These are phyloP conservation scores for Hormaphis cornu DNA, from an alignment of 1,140 invertebrate genomes.

Conservation along the genomic window DNA sequence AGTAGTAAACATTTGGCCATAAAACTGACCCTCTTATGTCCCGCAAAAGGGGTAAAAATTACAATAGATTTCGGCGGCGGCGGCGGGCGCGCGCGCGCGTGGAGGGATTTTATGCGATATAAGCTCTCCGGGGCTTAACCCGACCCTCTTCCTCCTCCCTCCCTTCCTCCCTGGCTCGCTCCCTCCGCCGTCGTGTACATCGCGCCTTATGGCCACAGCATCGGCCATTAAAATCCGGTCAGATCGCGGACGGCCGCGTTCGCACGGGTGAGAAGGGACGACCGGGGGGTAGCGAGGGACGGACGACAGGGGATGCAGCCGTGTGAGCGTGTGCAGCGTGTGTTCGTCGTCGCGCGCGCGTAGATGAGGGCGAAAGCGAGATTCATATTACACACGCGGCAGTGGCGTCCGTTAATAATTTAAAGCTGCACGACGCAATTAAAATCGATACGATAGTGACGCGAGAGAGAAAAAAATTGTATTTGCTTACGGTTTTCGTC, in stretches of 20 bases:
- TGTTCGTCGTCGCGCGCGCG: too few species aligned
- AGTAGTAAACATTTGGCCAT: conserved; percentile 33
- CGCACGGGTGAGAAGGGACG: neutral
- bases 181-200: conserved; percentile 4
- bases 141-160: neutral
- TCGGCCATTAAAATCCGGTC: conserved; percentile 32
- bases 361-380: neutral
- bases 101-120: conserved; percentile 27
- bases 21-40: conserved; percentile 33
- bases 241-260: too few species aligned
- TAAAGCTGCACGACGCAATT: conserved; percentile 26
- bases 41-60: conserved; percentile 32
- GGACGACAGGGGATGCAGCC: neutral
- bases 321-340: too few species aligned
- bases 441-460: conserved; percentile 28
- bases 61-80: conserved; percentile 30
- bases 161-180: neutral
- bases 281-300: neutral
- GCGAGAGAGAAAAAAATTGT: neutral
- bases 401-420: conserved; percentile 28
- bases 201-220: conserved; percentile 29
- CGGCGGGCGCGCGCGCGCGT: too few species aligned
- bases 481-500: neutral
- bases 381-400: too few species aligned
- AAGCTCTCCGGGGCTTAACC: conserved; percentile 28